phyloP scores from a whole-genome alignment of 1,140 invertebrate species.

The Rhopalosiphum padi region DNA sequence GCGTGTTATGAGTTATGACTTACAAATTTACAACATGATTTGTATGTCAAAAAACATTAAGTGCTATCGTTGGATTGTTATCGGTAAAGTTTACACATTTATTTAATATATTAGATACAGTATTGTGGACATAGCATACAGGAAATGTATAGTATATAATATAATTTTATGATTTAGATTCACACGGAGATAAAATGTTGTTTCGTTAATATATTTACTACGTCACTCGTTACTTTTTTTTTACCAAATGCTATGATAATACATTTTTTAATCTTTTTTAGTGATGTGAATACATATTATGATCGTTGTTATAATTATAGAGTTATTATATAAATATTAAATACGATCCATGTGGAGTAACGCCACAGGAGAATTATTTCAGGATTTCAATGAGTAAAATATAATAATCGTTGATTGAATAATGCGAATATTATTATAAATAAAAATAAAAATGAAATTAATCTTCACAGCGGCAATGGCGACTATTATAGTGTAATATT shows the following conservation, averaged over 20 bases:
- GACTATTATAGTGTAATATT: not conserved
- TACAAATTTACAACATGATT: too few species aligned
- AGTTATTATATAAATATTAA: not conserved
- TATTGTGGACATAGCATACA: not conserved
- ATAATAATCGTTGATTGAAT: not conserved
- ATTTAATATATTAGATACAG: not conserved
- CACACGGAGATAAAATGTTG: not conserved
- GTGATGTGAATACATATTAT: not conserved
- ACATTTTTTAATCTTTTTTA: not conserved
- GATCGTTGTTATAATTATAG: not conserved
- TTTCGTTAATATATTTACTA: not conserved
- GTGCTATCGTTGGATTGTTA: not conserved
- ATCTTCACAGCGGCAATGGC: not conserved
- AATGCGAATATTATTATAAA: slow-evolving; percentile 10
- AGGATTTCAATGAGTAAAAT: not conserved
- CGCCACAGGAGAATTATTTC: not conserved
- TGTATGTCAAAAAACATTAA: not conserved
- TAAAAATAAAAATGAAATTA: slow-evolving; percentile 8
- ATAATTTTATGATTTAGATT: not conserved
- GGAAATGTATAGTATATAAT: not conserved
- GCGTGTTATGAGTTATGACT: too few species aligned
- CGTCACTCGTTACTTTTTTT: not conserved
- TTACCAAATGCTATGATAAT: not conserved
- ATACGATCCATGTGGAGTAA: not conserved
- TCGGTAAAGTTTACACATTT: not conserved